Evolutionary conservation across 2,888 invertebrate genomes (phyloP).

Genomic region (Cephus rjabovi): DNA sequence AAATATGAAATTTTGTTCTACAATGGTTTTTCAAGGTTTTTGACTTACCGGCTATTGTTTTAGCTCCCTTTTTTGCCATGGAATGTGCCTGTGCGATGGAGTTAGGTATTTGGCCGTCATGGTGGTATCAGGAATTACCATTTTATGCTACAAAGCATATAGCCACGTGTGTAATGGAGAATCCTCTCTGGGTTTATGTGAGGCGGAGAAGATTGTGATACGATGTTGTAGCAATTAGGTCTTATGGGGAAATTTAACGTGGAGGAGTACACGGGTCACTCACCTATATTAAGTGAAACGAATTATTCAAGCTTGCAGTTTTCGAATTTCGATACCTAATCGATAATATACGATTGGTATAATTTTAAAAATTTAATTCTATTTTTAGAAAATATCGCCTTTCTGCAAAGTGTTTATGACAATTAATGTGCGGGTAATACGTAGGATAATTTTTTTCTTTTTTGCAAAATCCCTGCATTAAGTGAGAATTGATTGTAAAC

Average conservation of each 20-base stretch:
- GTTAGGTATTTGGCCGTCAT: slow-evolving; percentile 49
- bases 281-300: not conserved
- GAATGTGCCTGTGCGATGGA: slow-evolving; percentile 66
- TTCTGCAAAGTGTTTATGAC: not conserved
- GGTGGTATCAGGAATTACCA: slow-evolving; percentile 41
- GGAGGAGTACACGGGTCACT: not conserved
- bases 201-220: slow-evolving; percentile 24
- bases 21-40: not conserved
- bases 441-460: not conserved
- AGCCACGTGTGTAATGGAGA: slow-evolving; percentile 47
- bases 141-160: slow-evolving; percentile 50
- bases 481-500: not conserved
- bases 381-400: not conserved
- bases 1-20: slow-evolving; percentile 1
- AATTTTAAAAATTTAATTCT: not conserved
- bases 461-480: not conserved
- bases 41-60: slow-evolving; percentile 13
- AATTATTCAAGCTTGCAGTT: not conserved
- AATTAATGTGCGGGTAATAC: not conserved
- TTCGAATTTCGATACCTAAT: not conserved
- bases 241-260: not conserved
- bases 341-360: not conserved
- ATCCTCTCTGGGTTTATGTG: slow-evolving; percentile 50
- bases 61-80: slow-evolving; percentile 48
- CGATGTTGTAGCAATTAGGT: not conserved